Percentiles rank a stretch among this genome's conserved stretches.
phyloP scores from a whole-genome alignment of 2,113 vertebrate genomes.

The Regulus satrapa region DNA sequence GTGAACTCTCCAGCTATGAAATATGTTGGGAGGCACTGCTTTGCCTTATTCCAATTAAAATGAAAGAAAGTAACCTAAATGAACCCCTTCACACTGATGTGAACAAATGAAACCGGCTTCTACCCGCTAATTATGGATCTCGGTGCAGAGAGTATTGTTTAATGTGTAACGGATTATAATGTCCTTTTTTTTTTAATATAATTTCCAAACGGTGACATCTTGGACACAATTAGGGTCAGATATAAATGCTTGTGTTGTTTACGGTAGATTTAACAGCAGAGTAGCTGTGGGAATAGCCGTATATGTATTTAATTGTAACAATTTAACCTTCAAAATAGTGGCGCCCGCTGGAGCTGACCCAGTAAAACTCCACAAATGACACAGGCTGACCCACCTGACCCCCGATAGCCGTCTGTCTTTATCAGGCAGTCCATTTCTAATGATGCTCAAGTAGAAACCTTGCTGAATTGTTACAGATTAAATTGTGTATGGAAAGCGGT shows the following conservation, averaged over 20 bases:
- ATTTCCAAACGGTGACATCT: conserved; percentile 68
- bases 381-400: conserved; percentile 72
- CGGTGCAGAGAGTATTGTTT: conserved; percentile 48
- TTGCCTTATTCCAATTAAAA: conserved; percentile 64
- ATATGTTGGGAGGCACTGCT: conserved; percentile 47
- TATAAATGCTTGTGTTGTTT: conserved; percentile 72
- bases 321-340: conserved; percentile 82
- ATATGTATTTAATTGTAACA: conserved; percentile 84
- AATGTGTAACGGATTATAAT: conserved; percentile 62
- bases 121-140: conserved; percentile 67
- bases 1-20: conserved; percentile 47
- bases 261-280: conserved; percentile 74
- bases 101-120: conserved; percentile 66
- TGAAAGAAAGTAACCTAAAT: conserved; percentile 59
- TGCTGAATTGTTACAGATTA: conserved; percentile 79
- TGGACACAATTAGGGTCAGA: conserved; percentile 72
- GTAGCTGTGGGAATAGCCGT: conserved; percentile 68
- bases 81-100: conserved; percentile 60
- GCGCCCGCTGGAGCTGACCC: conserved; percentile 74
- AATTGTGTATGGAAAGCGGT: conserved; percentile 78
- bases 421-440: conserved; percentile 83
- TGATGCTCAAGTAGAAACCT: conserved; percentile 77
- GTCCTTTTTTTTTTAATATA: conserved; percentile 60
- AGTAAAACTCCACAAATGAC: conserved; percentile 79
- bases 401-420: conserved; percentile 71